Evolutionary conservation across 2,888 invertebrate species (phyloP), one percentile per base, ranked within the genome.

Genomic region (Druceiella hillmani): DNA sequence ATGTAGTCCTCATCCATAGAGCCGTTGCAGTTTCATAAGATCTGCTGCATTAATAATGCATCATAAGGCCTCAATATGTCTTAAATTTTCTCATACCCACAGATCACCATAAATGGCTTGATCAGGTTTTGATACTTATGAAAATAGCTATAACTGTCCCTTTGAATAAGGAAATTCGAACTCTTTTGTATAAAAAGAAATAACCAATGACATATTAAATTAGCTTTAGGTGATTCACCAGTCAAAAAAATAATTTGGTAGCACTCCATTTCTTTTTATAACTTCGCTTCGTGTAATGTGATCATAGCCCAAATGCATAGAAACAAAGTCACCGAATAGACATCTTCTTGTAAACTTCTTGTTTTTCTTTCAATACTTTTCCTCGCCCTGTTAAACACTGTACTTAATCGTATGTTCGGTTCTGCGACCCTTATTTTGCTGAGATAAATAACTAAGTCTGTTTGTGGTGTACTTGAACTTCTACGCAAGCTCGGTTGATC

Each of bases 381-480:
- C 15, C 36, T 36, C 15, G 36, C 13, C 36, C 16, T 36, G 31
- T 24, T 31, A 31, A 36, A 36, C 20, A 30, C 24, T 22, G 36
- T 36, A 31, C 30, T 16, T 13, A 31, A 22, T 13, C 36, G 31
- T 31, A 24, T 24, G 31, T 17, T 31, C 22, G 31, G 31, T 30
- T 30, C n/a, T n/a, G n/a, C n/a, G n/a, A n/a, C n/a, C n/a, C n/a
- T n/a, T n/a, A n/a, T n/a, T n/a, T n/a, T n/a, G n/a, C n/a, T n/a
- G n/a, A n/a, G n/a, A n/a, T n/a, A n/a, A n/a, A n/a, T n/a, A n/a
- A n/a, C n/a, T n/a, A n/a, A n/a, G n/a, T n/a, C n/a, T n/a, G n/a
- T n/a, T n/a, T n/a, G n/a, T n/a, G n/a, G n/a, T n/a, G n/a, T n/a
- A n/a, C n/a, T n/a, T n/a, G n/a, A n/a, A n/a, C n/a, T n/a, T n/a